A percentile compares a stretch with the other conserved stretches of the same genome.
Conservation (phyloP, 2,797 vertebrate species). For the Enoplosus armatus region DNA sequence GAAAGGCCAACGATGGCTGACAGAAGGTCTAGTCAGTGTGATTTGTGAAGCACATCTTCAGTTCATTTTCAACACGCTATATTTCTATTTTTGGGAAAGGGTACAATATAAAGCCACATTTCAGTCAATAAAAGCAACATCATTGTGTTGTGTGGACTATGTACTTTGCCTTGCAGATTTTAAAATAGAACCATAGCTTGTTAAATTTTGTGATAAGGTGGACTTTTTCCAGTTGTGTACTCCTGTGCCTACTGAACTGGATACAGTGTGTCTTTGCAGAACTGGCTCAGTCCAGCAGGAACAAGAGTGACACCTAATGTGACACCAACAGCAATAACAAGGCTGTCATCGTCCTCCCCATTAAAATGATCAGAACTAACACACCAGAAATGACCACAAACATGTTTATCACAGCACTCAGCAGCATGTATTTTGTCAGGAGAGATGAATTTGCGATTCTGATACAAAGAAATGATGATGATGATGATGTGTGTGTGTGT, state of each 20-base stretch:
- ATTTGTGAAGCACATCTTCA: slow-evolving; percentile 10
- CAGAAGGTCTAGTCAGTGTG: background rate
- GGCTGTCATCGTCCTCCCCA: background rate
- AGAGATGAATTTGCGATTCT: slow-evolving; percentile 26
- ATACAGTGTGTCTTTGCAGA: slow-evolving; percentile 84
- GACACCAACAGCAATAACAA: slow-evolving; percentile 20
- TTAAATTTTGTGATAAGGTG: slow-evolving; percentile 21
- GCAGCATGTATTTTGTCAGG: slow-evolving; percentile 11
- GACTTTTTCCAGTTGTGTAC: slow-evolving; percentile 66
- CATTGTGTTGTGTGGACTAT: background rate
- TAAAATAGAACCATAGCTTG: slow-evolving; percentile 27
- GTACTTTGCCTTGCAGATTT: slow-evolving; percentile 8
- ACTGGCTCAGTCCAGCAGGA: slow-evolving; percentile 99
- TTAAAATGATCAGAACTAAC: slow-evolving; percentile 17
- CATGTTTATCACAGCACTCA: slow-evolving; percentile 34
- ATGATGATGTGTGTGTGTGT: background rate
- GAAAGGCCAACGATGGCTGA: background rate
- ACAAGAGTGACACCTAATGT: slow-evolving; percentile 88
- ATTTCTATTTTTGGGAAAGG: background rate
- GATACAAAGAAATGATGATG: slow-evolving; percentile 1
- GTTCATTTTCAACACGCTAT: background rate
- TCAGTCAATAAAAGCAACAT: background rate
- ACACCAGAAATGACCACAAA: background rate
- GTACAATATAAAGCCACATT: background rate
- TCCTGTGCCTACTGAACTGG: slow-evolving; percentile 87